These are phyloP conservation scores for Eupithecia vulgata DNA, from an alignment of 2,888 invertebrate genomes.

Conservation along the genomic window DNA sequence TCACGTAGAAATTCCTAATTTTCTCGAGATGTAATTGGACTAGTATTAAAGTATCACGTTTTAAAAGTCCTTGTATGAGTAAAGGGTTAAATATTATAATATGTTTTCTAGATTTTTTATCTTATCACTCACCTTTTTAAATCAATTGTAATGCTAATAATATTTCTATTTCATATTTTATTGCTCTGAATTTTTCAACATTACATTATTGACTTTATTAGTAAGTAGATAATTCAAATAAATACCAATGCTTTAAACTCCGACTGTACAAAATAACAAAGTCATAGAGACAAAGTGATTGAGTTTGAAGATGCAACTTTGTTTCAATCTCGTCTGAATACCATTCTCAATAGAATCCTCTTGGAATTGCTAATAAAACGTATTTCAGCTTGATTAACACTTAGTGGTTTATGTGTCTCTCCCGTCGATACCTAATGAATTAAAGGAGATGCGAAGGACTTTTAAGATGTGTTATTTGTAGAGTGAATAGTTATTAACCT, in stretches of 20 bases:
- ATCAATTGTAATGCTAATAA: background rate
- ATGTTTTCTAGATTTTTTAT: too few relatives aligned
- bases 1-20: background rate
- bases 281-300: conserved; percentile 71
- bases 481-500: too few relatives aligned
- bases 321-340: conserved; percentile 52
- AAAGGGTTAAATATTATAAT: too few relatives aligned
- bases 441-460: background rate
- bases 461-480: too few relatives aligned
- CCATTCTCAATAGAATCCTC: conserved; percentile 52
- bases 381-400: conserved; percentile 62
- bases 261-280: conserved; percentile 45
- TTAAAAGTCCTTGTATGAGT: too few relatives aligned
- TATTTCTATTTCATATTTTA: background rate
- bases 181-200: background rate
- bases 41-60: too few relatives aligned
- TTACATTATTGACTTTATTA: background rate
- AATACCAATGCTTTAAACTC: conserved; percentile 41
- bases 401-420: background rate
- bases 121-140: too few relatives aligned
- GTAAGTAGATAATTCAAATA: background rate
- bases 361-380: conserved; percentile 49
- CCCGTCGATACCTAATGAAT: background rate
- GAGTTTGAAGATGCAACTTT: conserved; percentile 71
- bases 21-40: too few relatives aligned